Evolutionary conservation across 2,113 vertebrate species (phyloP).

Genomic region (Gopherus flavomarginatus): DNA sequence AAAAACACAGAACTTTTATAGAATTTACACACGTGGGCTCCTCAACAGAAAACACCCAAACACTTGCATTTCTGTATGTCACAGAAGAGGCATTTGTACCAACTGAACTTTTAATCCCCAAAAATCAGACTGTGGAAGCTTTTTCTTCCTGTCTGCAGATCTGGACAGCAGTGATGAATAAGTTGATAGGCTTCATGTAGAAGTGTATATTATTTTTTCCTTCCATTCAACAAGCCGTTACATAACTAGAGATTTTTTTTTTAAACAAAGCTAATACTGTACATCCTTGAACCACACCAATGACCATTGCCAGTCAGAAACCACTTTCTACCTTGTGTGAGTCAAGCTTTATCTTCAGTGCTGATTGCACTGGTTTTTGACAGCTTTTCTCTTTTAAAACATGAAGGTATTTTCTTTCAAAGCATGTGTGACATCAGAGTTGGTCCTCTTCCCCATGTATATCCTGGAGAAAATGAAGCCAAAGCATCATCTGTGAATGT

Average conservation of each 20-base stretch:
- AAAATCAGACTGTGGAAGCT: neutral
- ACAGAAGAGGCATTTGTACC: neutral
- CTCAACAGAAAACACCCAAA: neutral
- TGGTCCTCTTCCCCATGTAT: neutral
- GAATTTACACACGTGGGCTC: slow-evolving; percentile 12
- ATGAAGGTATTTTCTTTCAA: neutral
- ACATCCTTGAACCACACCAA: slow-evolving; percentile 3
- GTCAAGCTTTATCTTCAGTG: neutral
- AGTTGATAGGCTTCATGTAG: neutral
- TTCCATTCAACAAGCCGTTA: neutral
- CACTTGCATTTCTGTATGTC: neutral
- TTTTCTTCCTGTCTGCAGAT: neutral
- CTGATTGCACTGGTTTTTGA: neutral
- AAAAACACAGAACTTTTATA: neutral
- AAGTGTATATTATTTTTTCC: neutral
- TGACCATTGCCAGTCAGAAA: neutral
- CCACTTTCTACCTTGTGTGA: neutral
- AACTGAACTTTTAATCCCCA: neutral
- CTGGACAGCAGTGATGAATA: neutral
- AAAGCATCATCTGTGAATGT: neutral
- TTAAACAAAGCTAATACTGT: neutral
- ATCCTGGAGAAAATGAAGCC: neutral
- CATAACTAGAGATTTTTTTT: neutral
- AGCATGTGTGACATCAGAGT: neutral
- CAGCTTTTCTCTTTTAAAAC: slow-evolving; percentile 3